phyloP scores from a whole-genome alignment of 2,888 invertebrate species.

The Geotrupes spiniger region DNA sequence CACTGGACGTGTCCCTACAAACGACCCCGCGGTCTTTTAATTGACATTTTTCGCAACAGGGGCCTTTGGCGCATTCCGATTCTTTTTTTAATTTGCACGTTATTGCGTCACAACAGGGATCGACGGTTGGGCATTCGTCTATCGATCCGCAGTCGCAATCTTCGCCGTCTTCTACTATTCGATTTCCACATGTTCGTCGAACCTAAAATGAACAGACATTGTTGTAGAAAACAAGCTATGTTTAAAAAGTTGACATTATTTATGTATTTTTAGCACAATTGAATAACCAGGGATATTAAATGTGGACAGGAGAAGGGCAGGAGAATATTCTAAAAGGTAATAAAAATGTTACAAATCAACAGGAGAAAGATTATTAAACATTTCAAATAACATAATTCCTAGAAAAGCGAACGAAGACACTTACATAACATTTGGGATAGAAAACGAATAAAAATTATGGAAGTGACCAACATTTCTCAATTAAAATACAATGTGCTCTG shows the following conservation, averaged over 20 bases:
- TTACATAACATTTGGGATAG: too few species aligned
- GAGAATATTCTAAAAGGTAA: too few species aligned
- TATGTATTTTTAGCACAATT: too few species aligned
- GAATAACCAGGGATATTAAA: too few species aligned
- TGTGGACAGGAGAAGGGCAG: too few species aligned
- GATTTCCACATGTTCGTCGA: constrained; percentile 89
- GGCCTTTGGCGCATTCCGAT: constrained; percentile 90
- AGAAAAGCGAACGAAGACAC: too few species aligned
- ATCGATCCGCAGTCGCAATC: constrained; percentile 96
- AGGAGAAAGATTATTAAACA: too few species aligned
- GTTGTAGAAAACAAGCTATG: not conserved
- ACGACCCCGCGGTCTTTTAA: constrained; percentile 68
- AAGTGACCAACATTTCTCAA: too few species aligned
- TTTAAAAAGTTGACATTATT: not conserved
- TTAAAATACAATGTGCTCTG: too few species aligned
- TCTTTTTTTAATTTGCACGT: constrained; percentile 93
- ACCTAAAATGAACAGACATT: constrained; percentile 51
- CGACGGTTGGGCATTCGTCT: constrained; percentile 80
- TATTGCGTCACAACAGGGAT: constrained; percentile 96
- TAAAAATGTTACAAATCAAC: too few species aligned
- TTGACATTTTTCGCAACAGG: constrained; percentile 89
- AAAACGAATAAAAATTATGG: too few species aligned
- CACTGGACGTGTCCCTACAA: constrained; percentile 84
- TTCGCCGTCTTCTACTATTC: constrained; percentile 90
- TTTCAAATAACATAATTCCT: too few species aligned